Base-by-base conservation (phyloP, 2,113 vertebrate species). In the Cyphomyrus discorhynchus region DNA sequence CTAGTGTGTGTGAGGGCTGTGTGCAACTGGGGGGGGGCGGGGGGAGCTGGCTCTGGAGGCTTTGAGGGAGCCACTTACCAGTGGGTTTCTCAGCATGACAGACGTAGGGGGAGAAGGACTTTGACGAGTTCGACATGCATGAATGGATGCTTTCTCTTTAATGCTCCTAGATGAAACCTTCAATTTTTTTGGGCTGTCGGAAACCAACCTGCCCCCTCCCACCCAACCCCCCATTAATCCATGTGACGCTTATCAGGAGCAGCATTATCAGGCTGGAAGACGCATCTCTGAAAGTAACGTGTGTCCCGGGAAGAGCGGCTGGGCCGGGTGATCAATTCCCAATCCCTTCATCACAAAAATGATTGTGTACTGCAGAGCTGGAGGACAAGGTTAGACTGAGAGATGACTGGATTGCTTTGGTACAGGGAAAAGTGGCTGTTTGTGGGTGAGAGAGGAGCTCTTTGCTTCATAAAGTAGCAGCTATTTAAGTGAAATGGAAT, bases 281-380 rank as follows among this genome's bases (percentile, higher is more conserved):
- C 42, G 77, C 9, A 31, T 42, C 47, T 27, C 45, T 42, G 62
- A 53, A 74, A 89, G 70, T 24, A 74, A 66, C 45, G 58, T 66
- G 15, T 46, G 49, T 49, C 83, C 52, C 11, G 3, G 27, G 89
- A 31, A n/a, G 88, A 77, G 70, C 27, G 70, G 27, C 42, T 62
- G 35, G 53, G 83, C 70, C 13, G 17, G 74, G 53, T 88, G 70
- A 89, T 85, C 56, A n/a, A 80, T 87, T 87, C 80, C 52, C 21
- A 58, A 27, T 42, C 45, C 70, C 45, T 50, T 56, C 27, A 39
- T 47, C 39, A 50, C 45, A 74, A 31, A 86, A 27, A 35, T 31
- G 27, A 86, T 86, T 70, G 42, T 31, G 5, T 45, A 58, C 45
- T 89, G 35, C 35, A 17, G 56, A 62, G 10, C 9, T 49, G 62